These are phyloP conservation scores for Cheilosia impressa DNA, from an alignment of 2,888 invertebrate species.

Conservation along the genomic window DNA sequence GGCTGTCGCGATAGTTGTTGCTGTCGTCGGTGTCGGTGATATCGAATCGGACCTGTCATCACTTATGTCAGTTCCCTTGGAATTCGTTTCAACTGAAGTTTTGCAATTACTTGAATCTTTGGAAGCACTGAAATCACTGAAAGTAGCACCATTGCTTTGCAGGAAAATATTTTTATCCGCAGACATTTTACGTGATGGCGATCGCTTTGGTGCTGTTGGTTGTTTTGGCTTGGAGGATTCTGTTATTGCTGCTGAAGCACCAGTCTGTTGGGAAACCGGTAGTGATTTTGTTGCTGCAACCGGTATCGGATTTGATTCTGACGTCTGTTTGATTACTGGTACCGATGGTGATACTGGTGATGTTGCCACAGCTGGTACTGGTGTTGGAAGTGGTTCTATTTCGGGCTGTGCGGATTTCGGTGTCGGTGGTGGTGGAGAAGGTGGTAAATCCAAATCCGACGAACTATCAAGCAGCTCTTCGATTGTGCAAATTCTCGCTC, in stretches of 20 bases:
- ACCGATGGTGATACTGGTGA: constrained; percentile 20
- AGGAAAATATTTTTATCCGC: constrained; percentile 24
- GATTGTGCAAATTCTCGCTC: constrained; percentile 50
- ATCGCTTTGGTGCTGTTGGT: constrained; percentile 31
- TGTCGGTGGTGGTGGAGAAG: constrained; percentile 34
- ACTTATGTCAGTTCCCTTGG: constrained; percentile 3
- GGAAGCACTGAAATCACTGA: constrained; percentile 58
- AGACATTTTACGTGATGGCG: constrained; percentile 39
- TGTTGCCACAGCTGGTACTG: constrained; percentile 31
- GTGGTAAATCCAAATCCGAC: constrained; percentile 58
- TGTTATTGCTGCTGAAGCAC: constrained; percentile 33
- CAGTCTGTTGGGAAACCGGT: constrained; percentile 22
- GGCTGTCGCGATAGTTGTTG: constrained; percentile 16
- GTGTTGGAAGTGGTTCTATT: constrained; percentile 24
- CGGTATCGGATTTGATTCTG: constrained; percentile 33
- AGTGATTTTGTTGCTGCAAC: constrained; percentile 3
- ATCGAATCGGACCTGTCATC: constrained; percentile 28
- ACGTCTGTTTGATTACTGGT: not conserved
- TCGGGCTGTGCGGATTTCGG: not conserved
- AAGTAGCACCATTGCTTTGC: constrained; percentile 42
- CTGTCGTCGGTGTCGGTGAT: constrained; percentile 52
- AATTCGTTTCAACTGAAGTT: not conserved
- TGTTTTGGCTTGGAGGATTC: constrained; percentile 16
- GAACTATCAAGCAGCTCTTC: constrained; percentile 63
- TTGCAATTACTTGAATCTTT: constrained; percentile 30